Evolutionary conservation across 2,113 vertebrate genomes (phyloP), one percentile per base, ranked within the genome.

Genomic region (Prionailurus viverrinus): DNA sequence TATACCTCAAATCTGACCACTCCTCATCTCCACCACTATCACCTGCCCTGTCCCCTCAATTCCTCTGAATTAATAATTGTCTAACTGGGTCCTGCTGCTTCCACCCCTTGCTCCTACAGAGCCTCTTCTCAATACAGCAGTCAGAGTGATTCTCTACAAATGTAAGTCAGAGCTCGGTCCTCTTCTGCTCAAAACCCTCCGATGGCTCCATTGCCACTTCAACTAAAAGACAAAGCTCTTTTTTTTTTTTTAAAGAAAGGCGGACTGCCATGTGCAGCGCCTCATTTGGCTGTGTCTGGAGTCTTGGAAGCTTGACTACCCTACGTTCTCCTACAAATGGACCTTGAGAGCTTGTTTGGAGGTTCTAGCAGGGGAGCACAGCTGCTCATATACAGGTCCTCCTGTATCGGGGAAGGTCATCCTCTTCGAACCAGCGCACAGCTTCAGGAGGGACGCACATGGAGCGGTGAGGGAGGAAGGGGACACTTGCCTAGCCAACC

Each of bases 151-250:
- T 73, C 58, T 91, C 89, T 71, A 15, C 81, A 88, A 82, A 76
- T 39, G 7, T 29, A 89, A 65, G 33, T 31, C 18, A 74, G 39
- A 58, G 65, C 45, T 1, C 3, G 63, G 4, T 90, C 82, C 58
- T 76, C 31, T 79, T 74, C 79, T 66, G 39, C 66, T 97, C 41
- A 80, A 51, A 90, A 48, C n/a, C 36, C 53, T 63, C 29, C n/a
- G 33, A 2, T 55, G 79, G 29, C 68, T 92, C 82, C 53, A 53
- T 78, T 78, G 15, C 41, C 15, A 16, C 41, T 65, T 19, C 3
- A 48, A 41, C 39, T 89, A 83, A 94, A 85, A 85, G 18, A 33
- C 79, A 80, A 48, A 74, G 31, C 58, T 81, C 1, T 45, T 45
- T 45, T 45, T 45, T 45, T 45, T 45, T 8, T 45, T 45, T 45